Conservation (phyloP, 2,797 vertebrate species). For the Sardinella longiceps region DNA sequence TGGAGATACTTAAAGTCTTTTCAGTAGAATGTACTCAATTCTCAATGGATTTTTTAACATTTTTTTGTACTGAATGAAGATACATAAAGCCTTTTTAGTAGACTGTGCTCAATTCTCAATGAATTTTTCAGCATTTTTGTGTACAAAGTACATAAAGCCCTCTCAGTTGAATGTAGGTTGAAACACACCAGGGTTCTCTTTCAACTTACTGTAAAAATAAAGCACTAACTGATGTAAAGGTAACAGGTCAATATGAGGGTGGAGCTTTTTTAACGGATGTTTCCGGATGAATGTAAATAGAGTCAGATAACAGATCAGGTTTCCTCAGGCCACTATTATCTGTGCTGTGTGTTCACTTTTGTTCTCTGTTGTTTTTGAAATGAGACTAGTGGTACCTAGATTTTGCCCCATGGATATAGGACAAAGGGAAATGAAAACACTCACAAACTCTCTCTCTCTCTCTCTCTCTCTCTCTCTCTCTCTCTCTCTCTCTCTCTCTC, state of each 20-base stretch:
- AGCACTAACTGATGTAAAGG: background rate
- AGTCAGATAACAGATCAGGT: background rate
- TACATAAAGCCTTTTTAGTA: too few relatives aligned
- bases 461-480: too few relatives aligned
- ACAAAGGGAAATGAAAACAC: background rate
- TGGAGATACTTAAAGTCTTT: background rate
- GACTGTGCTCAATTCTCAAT: too few relatives aligned
- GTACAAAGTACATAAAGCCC: background rate
- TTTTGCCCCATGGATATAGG: slow-evolving; percentile 1
- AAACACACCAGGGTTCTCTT: too few relatives aligned
- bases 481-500: too few relatives aligned
- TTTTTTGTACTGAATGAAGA: too few relatives aligned
- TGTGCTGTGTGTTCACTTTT: background rate
- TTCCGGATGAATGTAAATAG: background rate
- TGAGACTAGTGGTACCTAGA: slow-evolving; percentile 6
- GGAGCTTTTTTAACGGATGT: background rate
- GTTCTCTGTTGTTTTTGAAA: slow-evolving; percentile 1
- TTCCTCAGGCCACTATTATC: background rate
- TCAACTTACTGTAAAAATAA: background rate
- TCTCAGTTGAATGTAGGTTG: too few relatives aligned
- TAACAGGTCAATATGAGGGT: background rate
- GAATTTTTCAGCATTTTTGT: background rate
- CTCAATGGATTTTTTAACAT: too few relatives aligned
- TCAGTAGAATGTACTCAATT: too few relatives aligned
- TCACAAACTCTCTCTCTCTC: too few relatives aligned